Percentiles rank a stretch among this genome's conserved stretches.
Conservation (phyloP, 2,113 vertebrate species). For the Sigmodon hispidus region DNA sequence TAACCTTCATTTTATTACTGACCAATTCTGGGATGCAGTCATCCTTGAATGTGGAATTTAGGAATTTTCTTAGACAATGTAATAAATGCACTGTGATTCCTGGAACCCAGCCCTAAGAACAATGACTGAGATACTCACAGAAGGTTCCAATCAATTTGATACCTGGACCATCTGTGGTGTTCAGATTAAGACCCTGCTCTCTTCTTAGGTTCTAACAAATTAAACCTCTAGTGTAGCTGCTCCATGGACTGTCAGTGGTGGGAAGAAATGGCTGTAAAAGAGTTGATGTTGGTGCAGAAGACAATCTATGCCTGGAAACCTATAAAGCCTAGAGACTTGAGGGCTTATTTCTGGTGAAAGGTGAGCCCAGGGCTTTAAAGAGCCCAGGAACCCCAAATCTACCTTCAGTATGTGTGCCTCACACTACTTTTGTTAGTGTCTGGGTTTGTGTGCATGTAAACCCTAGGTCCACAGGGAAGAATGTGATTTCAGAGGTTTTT, state of each 20-base stretch:
- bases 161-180: not conserved
- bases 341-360: not conserved
- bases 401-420: not conserved
- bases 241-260: not conserved
- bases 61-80: not conserved
- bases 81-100: not conserved
- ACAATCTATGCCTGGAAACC: not conserved
- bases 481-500: not conserved
- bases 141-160: not conserved
- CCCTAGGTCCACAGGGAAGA: not conserved
- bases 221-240: not conserved
- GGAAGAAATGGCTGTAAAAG: not conserved
- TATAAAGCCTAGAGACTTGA: not conserved
- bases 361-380: not conserved
- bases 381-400: not conserved
- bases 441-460: not conserved
- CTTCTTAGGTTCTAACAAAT: not conserved
- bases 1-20: constrained; percentile 30
- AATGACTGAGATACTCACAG: not conserved
- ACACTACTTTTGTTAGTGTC: not conserved
- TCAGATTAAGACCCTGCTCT: not conserved
- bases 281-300: not conserved
- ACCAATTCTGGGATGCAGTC: constrained; percentile 27
- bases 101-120: not conserved
- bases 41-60: not conserved